phyloP scores from a whole-genome alignment of 2,797 vertebrate genomes.

The Pterois miles region DNA sequence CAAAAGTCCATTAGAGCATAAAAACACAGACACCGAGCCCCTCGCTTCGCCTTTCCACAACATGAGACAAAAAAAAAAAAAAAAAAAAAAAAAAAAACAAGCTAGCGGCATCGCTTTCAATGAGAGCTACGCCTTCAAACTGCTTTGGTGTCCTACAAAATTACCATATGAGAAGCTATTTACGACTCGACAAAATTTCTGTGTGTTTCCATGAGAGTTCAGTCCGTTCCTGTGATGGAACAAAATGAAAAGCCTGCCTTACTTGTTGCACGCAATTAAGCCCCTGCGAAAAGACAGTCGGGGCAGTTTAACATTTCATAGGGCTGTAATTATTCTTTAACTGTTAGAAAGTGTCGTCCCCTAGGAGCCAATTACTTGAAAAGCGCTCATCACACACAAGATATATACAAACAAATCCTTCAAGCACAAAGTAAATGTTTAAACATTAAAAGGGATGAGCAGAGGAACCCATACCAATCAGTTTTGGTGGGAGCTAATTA shows the following conservation, averaged over 20 bases:
- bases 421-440: slow-evolving; percentile 99
- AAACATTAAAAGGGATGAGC: slow-evolving; percentile 95
- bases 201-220: slow-evolving; percentile 90
- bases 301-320: slow-evolving; percentile 97
- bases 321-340: slow-evolving; percentile 98
- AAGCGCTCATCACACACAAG: slow-evolving; percentile 95
- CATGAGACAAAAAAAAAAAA: slow-evolving; percentile 51
- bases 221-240: slow-evolving; percentile 90
- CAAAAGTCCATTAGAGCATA: slow-evolving; percentile 78
- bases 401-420: slow-evolving; percentile 99
- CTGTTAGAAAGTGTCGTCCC: slow-evolving; percentile 96
- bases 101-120: slow-evolving; percentile 75
- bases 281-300: slow-evolving; percentile 88
- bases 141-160: slow-evolving; percentile 88
- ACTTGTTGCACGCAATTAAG: slow-evolving; percentile 99
- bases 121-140: slow-evolving; percentile 82
- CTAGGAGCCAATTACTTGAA: slow-evolving; percentile 99
- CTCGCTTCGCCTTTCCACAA: slow-evolving; percentile 64
- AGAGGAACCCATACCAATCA: slow-evolving; percentile 95
- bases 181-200: slow-evolving; percentile 90
- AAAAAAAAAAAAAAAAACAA: slow-evolving; percentile 48
- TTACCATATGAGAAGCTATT: slow-evolving; percentile 92
- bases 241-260: slow-evolving; percentile 91
- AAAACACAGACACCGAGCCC: slow-evolving; percentile 69
- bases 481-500: slow-evolving; percentile 93